Evolutionary conservation across 2,888 invertebrate species (phyloP), one percentile per base, ranked within the genome.

Genomic region (Lasioglossum malachurum): DNA sequence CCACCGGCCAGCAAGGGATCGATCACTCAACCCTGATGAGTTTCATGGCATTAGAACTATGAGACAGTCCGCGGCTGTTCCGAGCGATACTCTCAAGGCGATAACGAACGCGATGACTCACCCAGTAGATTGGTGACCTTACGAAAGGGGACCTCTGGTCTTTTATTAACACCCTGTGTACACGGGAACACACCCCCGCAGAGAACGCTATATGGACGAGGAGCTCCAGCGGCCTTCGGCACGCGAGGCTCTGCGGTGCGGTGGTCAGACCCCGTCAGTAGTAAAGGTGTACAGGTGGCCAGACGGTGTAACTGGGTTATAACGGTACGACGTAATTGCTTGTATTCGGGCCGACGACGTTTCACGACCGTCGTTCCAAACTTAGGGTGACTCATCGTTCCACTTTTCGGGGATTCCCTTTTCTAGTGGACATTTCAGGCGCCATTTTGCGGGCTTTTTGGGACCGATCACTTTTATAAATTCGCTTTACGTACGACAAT

Each of bases 231-330:
- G 90, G 74, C 87, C 88, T 91, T 89, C 87, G 84, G 80, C 91
- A 91, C 91, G 90, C 90, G 74, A 91, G 78, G 71, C 82, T 82
- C 87, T 44, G 44, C 44, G 46, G 14, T 88, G 90, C 90, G 81
- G 87, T 86, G 83, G 80, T 87, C 85, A 75, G 80, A 73, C 53
- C 53, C 46, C 67, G 75, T 74, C 82, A 89, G 89, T 89, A 78
- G 86, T 83, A 44, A 46, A 82, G 75, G 81, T 81, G 76, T 88
- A 86, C 88, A 86, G 83, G 81, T 88, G 83, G 86, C 88, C 88
- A 88, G 88, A 67, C 88, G 77, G 38, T 77, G 79, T 53, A 87
- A 87, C 84, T 81, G 44, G 86, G 86, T 86, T 87, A 86, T 46
- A 78, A 86, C 60, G 12, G 78, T 44, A 35, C 64, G 44, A 46